Percentiles rank a stretch among this genome's conserved stretches.
Evolutionary conservation across 2,888 invertebrate species (phyloP).

Genomic region (Cepaea hortensis): DNA sequence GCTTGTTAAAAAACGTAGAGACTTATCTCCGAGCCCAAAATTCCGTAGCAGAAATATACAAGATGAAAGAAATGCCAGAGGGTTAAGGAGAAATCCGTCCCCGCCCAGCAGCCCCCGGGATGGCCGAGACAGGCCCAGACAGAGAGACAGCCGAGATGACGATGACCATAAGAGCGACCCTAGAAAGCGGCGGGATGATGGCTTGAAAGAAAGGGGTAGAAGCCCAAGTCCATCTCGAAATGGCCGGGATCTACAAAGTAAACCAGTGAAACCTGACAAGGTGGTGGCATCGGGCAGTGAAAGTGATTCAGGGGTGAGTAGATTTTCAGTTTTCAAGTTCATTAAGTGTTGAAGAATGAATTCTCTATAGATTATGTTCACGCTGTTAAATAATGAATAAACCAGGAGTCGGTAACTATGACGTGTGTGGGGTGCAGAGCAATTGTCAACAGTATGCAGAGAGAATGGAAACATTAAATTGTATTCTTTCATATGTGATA

Average conservation of each 20-base stretch:
- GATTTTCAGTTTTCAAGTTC: not conserved
- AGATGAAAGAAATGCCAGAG: constrained; percentile 24
- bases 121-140: constrained; percentile 8
- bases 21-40: constrained; percentile 44
- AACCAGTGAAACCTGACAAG: constrained; percentile 48
- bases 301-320: constrained; percentile 60
- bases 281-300: constrained; percentile 50
- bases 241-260: constrained; percentile 29
- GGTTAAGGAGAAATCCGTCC: constrained; percentile 20
- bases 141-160: constrained; percentile 42
- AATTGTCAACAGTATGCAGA: too few relatives aligned
- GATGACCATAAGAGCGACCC: constrained; percentile 40
- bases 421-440: too few relatives aligned
- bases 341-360: too few relatives aligned
- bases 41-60: constrained; percentile 1
- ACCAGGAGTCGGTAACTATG: too few relatives aligned
- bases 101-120: not conserved
- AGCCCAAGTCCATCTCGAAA: constrained; percentile 37
- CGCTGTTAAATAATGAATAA: too few relatives aligned
- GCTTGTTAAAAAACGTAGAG: constrained; percentile 35
- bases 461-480: too few relatives aligned
- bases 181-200: constrained; percentile 33
- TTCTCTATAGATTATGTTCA: too few relatives aligned
- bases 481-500: too few relatives aligned
- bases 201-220: constrained; percentile 22